phyloP scores from a whole-genome alignment of 2,888 invertebrate species.

The Zygothrica quintamaculata region DNA sequence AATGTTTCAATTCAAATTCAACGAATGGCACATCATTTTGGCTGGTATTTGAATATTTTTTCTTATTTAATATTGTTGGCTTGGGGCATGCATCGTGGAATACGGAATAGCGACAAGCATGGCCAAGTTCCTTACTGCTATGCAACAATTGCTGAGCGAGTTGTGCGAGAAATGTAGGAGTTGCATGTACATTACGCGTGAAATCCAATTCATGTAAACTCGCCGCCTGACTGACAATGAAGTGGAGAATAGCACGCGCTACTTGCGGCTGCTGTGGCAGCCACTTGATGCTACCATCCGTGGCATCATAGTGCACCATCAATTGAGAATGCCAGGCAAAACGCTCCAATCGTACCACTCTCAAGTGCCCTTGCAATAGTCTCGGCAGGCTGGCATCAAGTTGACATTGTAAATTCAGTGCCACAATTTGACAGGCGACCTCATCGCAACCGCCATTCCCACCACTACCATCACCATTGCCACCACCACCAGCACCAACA shows the following conservation, averaged over 20 bases:
- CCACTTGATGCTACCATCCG: constrained; percentile 67
- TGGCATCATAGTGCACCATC: constrained; percentile 58
- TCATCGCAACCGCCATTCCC: background rate
- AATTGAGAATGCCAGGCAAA: constrained; percentile 68
- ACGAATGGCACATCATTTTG: constrained; percentile 62
- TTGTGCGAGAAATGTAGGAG: constrained; percentile 61
- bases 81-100: constrained; percentile 57
- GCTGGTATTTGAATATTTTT: constrained; percentile 17
- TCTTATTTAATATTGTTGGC: constrained; percentile 17
- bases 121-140: too few species aligned
- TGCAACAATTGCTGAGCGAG: constrained; percentile 42
- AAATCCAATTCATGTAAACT: constrained; percentile 69
- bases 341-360: constrained; percentile 47
- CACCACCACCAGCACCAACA: background rate
- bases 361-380: constrained; percentile 30
- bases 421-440: constrained; percentile 56
- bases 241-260: constrained; percentile 50
- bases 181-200: constrained; percentile 65
- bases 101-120: too few species aligned
- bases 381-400: constrained; percentile 60
- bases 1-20: constrained; percentile 56
- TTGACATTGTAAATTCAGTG: constrained; percentile 65
- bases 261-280: constrained; percentile 64
- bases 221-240: constrained; percentile 55
- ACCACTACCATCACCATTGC: too few species aligned